Evolutionary conservation across 2,888 invertebrate genomes (phyloP), one percentile per base, ranked within the genome.

Genomic region (Cryptocheilus praepositus): DNA sequence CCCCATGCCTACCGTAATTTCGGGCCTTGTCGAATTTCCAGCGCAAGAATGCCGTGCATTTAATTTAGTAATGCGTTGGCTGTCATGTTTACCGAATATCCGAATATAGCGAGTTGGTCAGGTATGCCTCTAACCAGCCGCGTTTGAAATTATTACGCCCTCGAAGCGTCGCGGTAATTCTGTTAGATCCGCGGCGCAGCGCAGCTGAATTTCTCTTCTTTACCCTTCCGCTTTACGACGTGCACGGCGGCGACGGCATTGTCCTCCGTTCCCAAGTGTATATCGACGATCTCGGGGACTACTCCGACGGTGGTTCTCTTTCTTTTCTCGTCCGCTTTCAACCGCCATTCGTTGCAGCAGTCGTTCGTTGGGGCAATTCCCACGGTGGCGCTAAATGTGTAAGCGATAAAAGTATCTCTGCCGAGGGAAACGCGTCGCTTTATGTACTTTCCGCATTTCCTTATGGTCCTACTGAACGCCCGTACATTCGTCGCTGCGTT

Each of bases 361-460:
- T 70, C 70, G 76, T 70, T 76, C 72, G 63, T 62, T 64, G 64
- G 22, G 69, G 71, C 71, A 74, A 79, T 76, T 76, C 78, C 78
- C 76, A 59, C 57, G 66, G 58, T 71, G 71, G 58, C 64, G 78
- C 68, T 79, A 79, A 79, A 79, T 78, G 78, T 79, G 78, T 71
- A 78, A 79, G 76, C 78, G 78, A 79, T 79, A 79, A 79, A 79
- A 78, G 76, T 79, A 77, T 78, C 71, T 72, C 78, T 68, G 76
- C 62, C 60, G 71, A 46, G 60, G 59, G 49, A 44, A 72, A 61
- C 69, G 73, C 70, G 69, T 71, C 74, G 76, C 72, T 79, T 76
- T 79, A 78, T 71, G 70, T 76, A 76, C 76, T 61, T 63, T 71
- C 68, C 55, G 76, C 78, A 73, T 76, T 79, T 79, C 72, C 76